These are phyloP conservation scores for Trididemnum nubilum DNA, from an alignment of 23 tunicate genomes.

Conservation along the genomic window DNA sequence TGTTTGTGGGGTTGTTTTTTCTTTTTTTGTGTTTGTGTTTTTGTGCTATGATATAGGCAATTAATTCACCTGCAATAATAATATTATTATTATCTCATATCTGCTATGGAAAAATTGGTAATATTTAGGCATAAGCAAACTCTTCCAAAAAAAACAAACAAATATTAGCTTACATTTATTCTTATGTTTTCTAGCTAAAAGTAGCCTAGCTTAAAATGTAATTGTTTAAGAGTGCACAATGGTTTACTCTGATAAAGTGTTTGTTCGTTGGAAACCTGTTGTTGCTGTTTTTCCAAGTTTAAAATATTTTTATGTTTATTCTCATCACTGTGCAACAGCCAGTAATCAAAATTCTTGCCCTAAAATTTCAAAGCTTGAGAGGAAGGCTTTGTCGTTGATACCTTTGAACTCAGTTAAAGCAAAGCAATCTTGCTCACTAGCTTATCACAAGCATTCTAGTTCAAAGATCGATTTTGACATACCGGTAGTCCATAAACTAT, in stretches of 20 bases:
- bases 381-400: background rate
- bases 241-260: constrained; percentile 16
- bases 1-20: too few relatives aligned
- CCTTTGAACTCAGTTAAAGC: background rate
- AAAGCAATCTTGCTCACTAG: background rate
- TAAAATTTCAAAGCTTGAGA: background rate
- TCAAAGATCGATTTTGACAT: background rate
- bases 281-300: background rate
- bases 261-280: constrained; percentile 11
- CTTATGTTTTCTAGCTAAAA: too few relatives aligned
- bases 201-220: too few relatives aligned
- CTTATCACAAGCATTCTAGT: background rate
- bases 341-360: background rate
- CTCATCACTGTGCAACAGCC: background rate
- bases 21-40: too few relatives aligned
- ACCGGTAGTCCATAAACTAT: background rate
- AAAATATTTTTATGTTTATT: constrained; percentile 14
- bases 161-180: too few relatives aligned
- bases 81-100: too few relatives aligned
- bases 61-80: too few relatives aligned
- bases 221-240: too few relatives aligned
- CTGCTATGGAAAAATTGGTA: too few relatives aligned
- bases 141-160: too few relatives aligned
- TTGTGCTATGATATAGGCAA: too few relatives aligned
- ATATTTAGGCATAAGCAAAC: too few relatives aligned